Conservation (phyloP, 2,888 invertebrate genomes). For the Dorcus hopei region DNA sequence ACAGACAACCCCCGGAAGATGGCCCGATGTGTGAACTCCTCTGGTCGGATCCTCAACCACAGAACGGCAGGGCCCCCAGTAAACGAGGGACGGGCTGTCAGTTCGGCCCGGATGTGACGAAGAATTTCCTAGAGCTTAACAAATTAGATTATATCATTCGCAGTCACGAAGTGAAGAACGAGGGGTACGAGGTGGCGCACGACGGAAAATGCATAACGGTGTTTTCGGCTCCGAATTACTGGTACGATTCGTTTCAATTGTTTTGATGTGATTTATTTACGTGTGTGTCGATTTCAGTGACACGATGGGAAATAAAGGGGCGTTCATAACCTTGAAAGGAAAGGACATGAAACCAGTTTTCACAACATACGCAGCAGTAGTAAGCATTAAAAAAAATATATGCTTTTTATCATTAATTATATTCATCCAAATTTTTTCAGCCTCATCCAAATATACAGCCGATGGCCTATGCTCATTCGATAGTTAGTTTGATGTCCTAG, state of each 20-base stretch:
- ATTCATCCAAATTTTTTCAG: conserved; percentile 57
- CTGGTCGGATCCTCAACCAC: conserved; percentile 97
- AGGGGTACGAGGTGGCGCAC: conserved; percentile 94
- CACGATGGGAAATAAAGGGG: conserved; percentile 98
- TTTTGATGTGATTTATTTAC: conserved; percentile 5
- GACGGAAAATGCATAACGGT: conserved; percentile 96
- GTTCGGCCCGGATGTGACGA: conserved; percentile 97
- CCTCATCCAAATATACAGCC: conserved; percentile 96
- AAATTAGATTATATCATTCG: conserved; percentile 90
- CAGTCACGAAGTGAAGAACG: conserved; percentile 96
- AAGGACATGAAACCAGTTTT: conserved; percentile 87
- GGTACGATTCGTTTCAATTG: conserved; percentile 57
- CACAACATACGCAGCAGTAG: conserved; percentile 92
- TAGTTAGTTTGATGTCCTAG: conserved; percentile 75
- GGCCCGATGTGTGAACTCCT: conserved; percentile 96
- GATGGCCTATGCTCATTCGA: conserved; percentile 92
- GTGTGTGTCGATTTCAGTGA: conserved; percentile 65
- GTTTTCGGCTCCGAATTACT: conserved; percentile 99
- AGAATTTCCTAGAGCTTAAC: conserved; percentile 78
- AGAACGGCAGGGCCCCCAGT: conserved; percentile 83
- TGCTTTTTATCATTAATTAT: conserved; percentile 23
- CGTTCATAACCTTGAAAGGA: conserved; percentile 93
- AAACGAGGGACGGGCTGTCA: conserved; percentile 98
- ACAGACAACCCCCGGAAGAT: conserved; percentile 95
- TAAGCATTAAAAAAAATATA: conserved; percentile 53